Evolutionary conservation across 1,140 invertebrate species (phyloP).

Genomic region (Arion vulgaris): DNA sequence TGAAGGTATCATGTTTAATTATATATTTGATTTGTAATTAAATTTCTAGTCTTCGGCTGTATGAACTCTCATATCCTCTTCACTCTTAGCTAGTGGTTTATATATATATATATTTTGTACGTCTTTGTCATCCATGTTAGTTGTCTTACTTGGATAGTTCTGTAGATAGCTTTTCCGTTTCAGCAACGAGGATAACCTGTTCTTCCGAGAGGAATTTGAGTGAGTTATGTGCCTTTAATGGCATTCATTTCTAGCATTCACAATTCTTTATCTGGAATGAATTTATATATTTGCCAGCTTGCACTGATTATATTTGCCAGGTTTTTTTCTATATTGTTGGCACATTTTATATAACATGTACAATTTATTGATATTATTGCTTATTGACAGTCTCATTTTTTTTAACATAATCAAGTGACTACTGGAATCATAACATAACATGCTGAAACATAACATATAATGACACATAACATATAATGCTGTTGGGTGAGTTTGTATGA

Average conservation of each 20-base stretch:
- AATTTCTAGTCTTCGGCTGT: too few species aligned
- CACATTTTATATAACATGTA: background rate
- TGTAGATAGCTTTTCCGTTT: conserved; percentile 32
- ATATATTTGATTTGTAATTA: too few species aligned
- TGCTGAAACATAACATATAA: too few species aligned
- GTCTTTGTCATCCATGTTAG: background rate
- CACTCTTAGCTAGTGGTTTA: background rate
- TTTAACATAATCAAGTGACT: too few species aligned
- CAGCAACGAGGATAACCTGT: conserved; percentile 39
- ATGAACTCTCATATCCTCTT: too few species aligned
- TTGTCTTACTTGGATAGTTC: background rate
- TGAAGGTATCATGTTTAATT: too few species aligned
- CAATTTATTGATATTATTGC: background rate
- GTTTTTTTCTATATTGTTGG: background rate
- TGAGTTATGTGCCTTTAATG: conserved; percentile 53
- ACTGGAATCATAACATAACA: too few species aligned
- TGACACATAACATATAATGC: too few species aligned
- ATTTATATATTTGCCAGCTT: conserved; percentile 24
- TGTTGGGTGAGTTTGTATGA: too few species aligned
- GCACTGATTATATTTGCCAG: background rate
- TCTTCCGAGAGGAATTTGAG: conserved; percentile 64
- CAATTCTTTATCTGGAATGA: conserved; percentile 9
- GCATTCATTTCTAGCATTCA: conserved; percentile 21
- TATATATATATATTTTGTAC: too few species aligned
- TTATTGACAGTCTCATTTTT: background rate